These are phyloP conservation scores for Geotrypetes seraphini DNA, from an alignment of 2,797 vertebrate species.

Conservation along the genomic window DNA sequence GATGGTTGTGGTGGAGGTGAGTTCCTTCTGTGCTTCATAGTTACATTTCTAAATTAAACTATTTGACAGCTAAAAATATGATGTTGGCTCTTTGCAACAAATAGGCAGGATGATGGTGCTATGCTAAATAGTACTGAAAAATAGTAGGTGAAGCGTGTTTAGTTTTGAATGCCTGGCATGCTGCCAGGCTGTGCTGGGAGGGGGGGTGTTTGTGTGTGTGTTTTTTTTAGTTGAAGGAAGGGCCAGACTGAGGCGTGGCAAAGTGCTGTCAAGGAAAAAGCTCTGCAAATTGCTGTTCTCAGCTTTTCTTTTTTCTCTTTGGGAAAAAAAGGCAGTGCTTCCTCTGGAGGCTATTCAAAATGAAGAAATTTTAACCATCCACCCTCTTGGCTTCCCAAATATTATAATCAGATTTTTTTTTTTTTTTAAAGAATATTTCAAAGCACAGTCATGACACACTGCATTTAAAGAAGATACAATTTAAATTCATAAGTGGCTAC, in stretches of 20 bases:
- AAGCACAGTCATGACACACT: no score
- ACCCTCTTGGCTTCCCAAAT: background rate
- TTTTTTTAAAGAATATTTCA: no score
- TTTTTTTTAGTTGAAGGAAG: slow-evolving; percentile 38
- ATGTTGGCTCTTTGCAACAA: background rate
- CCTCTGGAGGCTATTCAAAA: slow-evolving; percentile 27
- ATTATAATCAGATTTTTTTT: no score
- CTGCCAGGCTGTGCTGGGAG: slow-evolving; percentile 39
- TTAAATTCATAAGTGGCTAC: no score
- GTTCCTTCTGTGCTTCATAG: background rate
- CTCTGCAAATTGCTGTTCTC: slow-evolving; percentile 50
- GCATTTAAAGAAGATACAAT: no score
- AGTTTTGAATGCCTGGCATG: slow-evolving; percentile 28
- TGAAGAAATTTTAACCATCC: slow-evolving; percentile 28
- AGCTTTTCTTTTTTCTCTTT: slow-evolving; percentile 34
- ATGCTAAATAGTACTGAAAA: slow-evolving; percentile 9
- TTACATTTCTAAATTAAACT: background rate
- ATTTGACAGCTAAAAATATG: background rate
- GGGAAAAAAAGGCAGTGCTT: slow-evolving; percentile 46
- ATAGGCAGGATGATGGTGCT: background rate
- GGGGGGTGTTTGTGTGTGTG: no score
- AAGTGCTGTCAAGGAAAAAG: slow-evolving; percentile 20
- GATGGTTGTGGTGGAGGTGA: background rate
- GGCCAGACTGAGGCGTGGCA: slow-evolving; percentile 35
- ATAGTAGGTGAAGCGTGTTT: slow-evolving; percentile 24